phyloP scores from a whole-genome alignment of 1,140 invertebrate species.

The Apis laboriosa region DNA sequence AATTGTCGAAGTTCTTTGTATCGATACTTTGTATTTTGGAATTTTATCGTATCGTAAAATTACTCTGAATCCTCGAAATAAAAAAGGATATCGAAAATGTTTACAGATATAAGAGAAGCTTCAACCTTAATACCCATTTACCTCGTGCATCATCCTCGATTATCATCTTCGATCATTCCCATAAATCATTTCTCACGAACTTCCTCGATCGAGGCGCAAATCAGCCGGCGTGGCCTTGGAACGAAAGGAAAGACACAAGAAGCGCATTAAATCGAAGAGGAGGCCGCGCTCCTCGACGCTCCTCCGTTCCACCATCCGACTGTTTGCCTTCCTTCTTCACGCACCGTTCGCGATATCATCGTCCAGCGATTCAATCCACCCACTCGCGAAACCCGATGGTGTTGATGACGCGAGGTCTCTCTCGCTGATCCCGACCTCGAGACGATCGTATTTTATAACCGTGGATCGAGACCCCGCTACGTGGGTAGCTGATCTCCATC shows the following conservation, averaged over 20 bases:
- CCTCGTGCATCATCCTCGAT: not conserved
- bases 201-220: not conserved
- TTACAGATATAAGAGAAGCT: no score
- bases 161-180: not conserved
- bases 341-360: not conserved
- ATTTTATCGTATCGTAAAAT: no score
- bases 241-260: not conserved
- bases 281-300: not conserved
- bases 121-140: no score
- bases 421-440: no score
- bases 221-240: not conserved
- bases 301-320: no score
- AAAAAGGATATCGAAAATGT: no score
- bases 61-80: no score
- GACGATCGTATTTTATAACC: conserved; percentile 22
- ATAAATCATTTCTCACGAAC: not conserved
- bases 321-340: conserved; percentile 6
- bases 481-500: conserved; percentile 46
- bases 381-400: not conserved
- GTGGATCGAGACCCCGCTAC: not conserved
- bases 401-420: not conserved
- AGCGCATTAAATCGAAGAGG: not conserved
- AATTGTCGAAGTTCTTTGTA: not conserved
- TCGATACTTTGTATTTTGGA: no score
- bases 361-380: conserved; percentile 15